Evolutionary conservation across 1,140 invertebrate species (phyloP), one percentile per base, ranked within the genome.

Genomic region (Temnothorax nylanderi): DNA sequence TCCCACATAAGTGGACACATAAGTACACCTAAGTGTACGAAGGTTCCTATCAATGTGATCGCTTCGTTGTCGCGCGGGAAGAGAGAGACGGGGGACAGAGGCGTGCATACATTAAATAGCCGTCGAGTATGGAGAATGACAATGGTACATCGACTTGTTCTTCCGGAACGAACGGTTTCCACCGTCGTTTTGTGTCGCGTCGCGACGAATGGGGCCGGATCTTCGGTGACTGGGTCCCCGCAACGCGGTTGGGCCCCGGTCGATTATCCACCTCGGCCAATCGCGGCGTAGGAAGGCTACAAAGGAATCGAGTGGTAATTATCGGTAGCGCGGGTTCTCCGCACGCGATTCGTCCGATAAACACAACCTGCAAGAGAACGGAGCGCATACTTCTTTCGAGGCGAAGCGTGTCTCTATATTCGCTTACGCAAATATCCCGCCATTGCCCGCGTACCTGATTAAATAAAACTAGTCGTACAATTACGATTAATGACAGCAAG

Each of bases 201-300:
- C 78, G 67, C 84, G 41, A 32, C 76, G 74, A 91, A 88, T 86
- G 90, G 88, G 91, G 91, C 93, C 92, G 93, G 93, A 93, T 93
- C 92, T 93, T 93, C 90, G 93, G 82, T 93, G 82, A 67, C 89
- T 92, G 92, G 90, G 91, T 89, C 90, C 87, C 88, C 85, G 89
- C 76, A 86, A 88, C 74, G 84, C 81, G 90, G 87, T 81, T 88
- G 87, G 91, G 84, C 85, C 75, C 74, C 58, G 60, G 76, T 34
- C 81, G 86, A 87, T 88, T 87, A 34, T 67, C 18, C 56, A 37
- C 60, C 54, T 65, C 81, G 54, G 51, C 92, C 92, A 92, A 91
- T 93, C 85, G 60, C 34, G 81, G 60, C 74, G 69, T 84, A 54
- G 49, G 54, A 26, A 41, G 18, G 71, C 34, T 47, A 88, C 71